Evolutionary conservation across 2,888 invertebrate species (phyloP).

Genomic region (Caenorhabditis japonica): DNA sequence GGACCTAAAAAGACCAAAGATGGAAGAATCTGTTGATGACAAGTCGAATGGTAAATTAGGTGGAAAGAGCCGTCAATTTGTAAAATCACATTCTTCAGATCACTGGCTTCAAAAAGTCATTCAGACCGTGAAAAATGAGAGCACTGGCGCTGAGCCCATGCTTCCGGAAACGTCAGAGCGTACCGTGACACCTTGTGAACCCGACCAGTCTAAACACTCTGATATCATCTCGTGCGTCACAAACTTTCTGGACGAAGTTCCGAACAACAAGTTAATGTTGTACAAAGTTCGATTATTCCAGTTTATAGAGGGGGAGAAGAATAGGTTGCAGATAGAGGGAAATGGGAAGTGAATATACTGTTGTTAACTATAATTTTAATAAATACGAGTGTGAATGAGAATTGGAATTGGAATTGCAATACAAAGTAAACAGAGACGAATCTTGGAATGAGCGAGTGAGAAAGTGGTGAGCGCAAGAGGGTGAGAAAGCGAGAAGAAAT

Average conservation of each 20-base stretch:
- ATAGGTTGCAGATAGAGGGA: constrained; percentile 12
- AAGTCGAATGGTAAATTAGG: neutral
- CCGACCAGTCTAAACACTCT: too few species aligned
- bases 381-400: too few species aligned
- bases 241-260: constrained; percentile 27
- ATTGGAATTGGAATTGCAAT: too few species aligned
- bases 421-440: too few species aligned
- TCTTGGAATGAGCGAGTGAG: neutral
- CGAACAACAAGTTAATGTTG: constrained; percentile 36
- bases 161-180: neutral
- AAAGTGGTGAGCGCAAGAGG: neutral
- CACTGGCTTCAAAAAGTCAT: constrained; percentile 39
- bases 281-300: constrained; percentile 41
- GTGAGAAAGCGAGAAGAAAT: too few species aligned
- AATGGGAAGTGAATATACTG: neutral
- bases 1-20: constrained; percentile 10
- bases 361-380: too few species aligned
- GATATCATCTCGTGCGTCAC: constrained; percentile 33
- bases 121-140: constrained; percentile 24
- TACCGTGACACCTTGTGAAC: constrained; percentile 5
- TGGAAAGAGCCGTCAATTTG: neutral
- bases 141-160: neutral
- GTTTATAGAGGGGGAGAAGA: constrained; percentile 35
- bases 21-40: constrained; percentile 9
- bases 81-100: constrained; percentile 8